Percentiles rank a stretch among this genome's conserved stretches.
These are phyloP conservation scores for Epinephelus coioides DNA, from an alignment of 2,797 vertebrate species.

Conservation along the genomic window DNA sequence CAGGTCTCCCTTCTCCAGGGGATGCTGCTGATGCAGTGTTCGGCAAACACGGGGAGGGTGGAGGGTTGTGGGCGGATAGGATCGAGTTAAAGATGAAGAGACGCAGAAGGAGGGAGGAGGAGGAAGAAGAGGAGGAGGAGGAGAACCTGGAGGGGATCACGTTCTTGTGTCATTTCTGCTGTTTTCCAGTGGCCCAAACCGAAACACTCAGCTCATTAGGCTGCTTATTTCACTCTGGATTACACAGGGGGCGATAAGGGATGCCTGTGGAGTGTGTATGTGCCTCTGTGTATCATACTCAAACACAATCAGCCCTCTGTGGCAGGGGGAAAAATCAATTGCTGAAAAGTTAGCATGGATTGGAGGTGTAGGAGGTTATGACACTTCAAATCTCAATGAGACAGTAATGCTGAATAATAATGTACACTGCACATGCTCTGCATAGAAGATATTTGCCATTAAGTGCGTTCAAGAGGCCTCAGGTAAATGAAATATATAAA, in stretches of 20 bases:
- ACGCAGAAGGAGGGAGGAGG: slow-evolving; percentile 51
- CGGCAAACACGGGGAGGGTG: slow-evolving; percentile 44
- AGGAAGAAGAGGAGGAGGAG: slow-evolving; percentile 41
- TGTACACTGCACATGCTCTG: slow-evolving; percentile 36
- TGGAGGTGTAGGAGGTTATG: slow-evolving; percentile 68
- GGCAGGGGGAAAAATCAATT: slow-evolving; percentile 43
- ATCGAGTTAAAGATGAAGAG: slow-evolving; percentile 69
- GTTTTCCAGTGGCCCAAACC: slow-evolving; percentile 55
- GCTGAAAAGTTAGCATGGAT: slow-evolving; percentile 55
- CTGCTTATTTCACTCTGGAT: slow-evolving; percentile 52
- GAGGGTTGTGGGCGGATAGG: slow-evolving; percentile 64
- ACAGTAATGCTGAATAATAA: slow-evolving; percentile 68
- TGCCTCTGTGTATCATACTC: not conserved
- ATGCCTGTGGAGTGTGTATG: not conserved
- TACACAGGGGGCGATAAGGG: slow-evolving; percentile 21
- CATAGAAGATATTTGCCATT: slow-evolving; percentile 51
- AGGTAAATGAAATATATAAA: slow-evolving; percentile 40
- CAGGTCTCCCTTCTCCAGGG: slow-evolving; percentile 66
- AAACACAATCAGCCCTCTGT: slow-evolving; percentile 36
- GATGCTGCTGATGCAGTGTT: slow-evolving; percentile 70
- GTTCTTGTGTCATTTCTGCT: slow-evolving; percentile 64
- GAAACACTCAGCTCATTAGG: slow-evolving; percentile 68
- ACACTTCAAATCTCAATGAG: slow-evolving; percentile 71
- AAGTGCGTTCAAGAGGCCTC: slow-evolving; percentile 54
- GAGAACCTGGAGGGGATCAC: slow-evolving; percentile 64